phyloP scores from a whole-genome alignment of 2,888 invertebrate species.

The Fragum fragum region DNA sequence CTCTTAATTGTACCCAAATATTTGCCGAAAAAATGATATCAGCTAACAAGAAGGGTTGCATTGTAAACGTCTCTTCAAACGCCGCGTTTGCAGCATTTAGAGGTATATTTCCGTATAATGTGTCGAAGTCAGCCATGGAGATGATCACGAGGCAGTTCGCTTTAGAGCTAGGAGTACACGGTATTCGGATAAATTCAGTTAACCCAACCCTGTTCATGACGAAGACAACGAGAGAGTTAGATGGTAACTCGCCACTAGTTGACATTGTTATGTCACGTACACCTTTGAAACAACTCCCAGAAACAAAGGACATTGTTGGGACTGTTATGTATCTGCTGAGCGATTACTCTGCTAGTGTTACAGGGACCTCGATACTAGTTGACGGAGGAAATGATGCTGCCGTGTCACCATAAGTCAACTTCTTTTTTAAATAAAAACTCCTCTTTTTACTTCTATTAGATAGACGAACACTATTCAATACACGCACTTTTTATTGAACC shows the following conservation, averaged over 20 bases:
- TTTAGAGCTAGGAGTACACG: slow-evolving; percentile 91
- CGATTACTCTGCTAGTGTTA: slow-evolving; percentile 16
- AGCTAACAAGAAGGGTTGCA: slow-evolving; percentile 91
- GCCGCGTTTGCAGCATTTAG: slow-evolving; percentile 90
- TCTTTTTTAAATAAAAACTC: not conserved
- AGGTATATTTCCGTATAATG: slow-evolving; percentile 93
- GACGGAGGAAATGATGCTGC: slow-evolving; percentile 8
- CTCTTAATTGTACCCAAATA: slow-evolving; percentile 93
- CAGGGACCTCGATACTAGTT: not conserved
- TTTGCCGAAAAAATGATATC: slow-evolving; percentile 92
- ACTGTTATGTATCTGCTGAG: slow-evolving; percentile 25
- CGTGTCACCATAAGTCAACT: not conserved
- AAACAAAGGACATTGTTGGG: slow-evolving; percentile 5
- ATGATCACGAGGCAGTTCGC: slow-evolving; percentile 89
- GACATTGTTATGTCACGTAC: not conserved
- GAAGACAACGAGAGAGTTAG: not conserved
- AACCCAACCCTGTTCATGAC: slow-evolving; percentile 98
- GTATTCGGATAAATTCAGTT: slow-evolving; percentile 95
- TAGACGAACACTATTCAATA: not conserved
- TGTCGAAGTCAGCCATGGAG: slow-evolving; percentile 96
- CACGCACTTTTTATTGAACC: not conserved
- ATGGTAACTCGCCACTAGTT: not conserved
- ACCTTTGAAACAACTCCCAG: slow-evolving; percentile 3
- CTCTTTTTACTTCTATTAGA: not conserved
- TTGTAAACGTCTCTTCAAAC: slow-evolving; percentile 95